Percentiles rank a stretch among this genome's conserved stretches.
Evolutionary conservation across 2,113 vertebrate species (phyloP).

Genomic region (Pseudorasbora parva): DNA sequence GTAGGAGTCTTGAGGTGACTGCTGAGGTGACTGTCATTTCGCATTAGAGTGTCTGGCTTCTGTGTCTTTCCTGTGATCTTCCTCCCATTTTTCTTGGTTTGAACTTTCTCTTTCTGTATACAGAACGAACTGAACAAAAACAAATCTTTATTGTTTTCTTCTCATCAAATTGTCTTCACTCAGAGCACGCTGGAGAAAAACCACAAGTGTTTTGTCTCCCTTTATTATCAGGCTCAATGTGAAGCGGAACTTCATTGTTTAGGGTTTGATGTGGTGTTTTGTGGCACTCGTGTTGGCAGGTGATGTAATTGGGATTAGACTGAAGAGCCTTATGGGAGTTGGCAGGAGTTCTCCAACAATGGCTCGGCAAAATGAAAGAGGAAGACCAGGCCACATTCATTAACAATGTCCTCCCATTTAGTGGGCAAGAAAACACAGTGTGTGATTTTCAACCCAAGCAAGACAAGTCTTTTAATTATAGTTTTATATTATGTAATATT

Average conservation of each 20-base stretch:
- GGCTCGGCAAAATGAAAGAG: slow-evolving; percentile 1
- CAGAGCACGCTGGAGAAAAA: background rate
- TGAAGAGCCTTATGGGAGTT: slow-evolving; percentile 31
- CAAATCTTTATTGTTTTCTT: background rate
- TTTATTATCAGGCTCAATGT: slow-evolving; percentile 28
- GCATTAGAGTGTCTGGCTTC: slow-evolving; percentile 28
- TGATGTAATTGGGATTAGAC: slow-evolving; percentile 22
- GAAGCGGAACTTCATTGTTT: slow-evolving; percentile 14
- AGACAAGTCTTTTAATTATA: background rate
- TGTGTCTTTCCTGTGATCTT: background rate
- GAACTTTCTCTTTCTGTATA: background rate
- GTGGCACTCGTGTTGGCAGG: slow-evolving; percentile 10
- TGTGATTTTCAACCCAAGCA: background rate
- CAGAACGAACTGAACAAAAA: background rate
- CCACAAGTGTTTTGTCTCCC: background rate
- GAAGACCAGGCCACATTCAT: background rate
- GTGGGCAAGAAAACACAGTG: background rate
- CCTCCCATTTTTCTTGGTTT: background rate
- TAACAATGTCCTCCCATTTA: slow-evolving; percentile 8
- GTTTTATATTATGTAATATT: background rate
- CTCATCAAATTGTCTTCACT: background rate
- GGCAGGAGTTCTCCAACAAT: background rate
- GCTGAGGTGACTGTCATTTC: slow-evolving; percentile 43
- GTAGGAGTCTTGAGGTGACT: slow-evolving; percentile 31
- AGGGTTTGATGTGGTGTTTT: slow-evolving; percentile 29